A percentile compares a stretch with the other conserved stretches of the same genome.
Evolutionary conservation across 2,888 invertebrate genomes (phyloP).

Genomic region (Pasiphila rectangulata): DNA sequence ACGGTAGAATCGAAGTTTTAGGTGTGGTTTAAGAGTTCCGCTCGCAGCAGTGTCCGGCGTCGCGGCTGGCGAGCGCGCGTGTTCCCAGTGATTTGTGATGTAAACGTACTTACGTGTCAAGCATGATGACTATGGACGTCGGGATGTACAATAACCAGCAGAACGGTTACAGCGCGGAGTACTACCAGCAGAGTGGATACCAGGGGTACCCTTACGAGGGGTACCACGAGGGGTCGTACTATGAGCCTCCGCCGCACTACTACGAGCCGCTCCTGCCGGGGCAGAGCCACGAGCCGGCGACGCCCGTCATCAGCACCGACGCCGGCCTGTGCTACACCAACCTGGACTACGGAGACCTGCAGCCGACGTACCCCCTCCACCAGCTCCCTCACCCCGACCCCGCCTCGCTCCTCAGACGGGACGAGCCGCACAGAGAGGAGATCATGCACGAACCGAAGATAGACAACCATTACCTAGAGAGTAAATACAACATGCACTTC

Average conservation of each 20-base stretch:
- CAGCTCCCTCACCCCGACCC: constrained; percentile 75
- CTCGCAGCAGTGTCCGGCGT: constrained; percentile 65
- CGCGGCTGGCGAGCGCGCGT: constrained; percentile 67
- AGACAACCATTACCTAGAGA: constrained; percentile 74
- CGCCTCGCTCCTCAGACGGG: constrained; percentile 61
- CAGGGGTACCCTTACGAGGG: constrained; percentile 70
- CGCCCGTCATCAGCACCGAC: constrained; percentile 90
- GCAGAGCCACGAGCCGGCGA: constrained; percentile 65
- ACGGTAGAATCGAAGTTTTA: constrained; percentile 54
- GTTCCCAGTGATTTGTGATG: constrained; percentile 69
- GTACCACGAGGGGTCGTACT: constrained; percentile 73
- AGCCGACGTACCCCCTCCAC: constrained; percentile 77
- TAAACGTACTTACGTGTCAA: constrained; percentile 59
- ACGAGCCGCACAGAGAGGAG: constrained; percentile 80
- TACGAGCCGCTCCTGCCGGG: constrained; percentile 74
- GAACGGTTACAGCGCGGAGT: constrained; percentile 77
- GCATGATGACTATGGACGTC: constrained; percentile 91
- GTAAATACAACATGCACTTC: constrained; percentile 78
- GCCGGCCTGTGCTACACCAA: constrained; percentile 95
- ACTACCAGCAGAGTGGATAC: constrained; percentile 75
- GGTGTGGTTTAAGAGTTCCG: constrained; percentile 64
- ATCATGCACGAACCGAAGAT: constrained; percentile 70
- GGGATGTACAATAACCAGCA: constrained; percentile 88
- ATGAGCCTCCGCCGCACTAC: constrained; percentile 73
- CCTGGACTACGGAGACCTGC: constrained; percentile 85